Conservation (phyloP, 2,888 invertebrate species). For the Smittia aterrima region DNA sequence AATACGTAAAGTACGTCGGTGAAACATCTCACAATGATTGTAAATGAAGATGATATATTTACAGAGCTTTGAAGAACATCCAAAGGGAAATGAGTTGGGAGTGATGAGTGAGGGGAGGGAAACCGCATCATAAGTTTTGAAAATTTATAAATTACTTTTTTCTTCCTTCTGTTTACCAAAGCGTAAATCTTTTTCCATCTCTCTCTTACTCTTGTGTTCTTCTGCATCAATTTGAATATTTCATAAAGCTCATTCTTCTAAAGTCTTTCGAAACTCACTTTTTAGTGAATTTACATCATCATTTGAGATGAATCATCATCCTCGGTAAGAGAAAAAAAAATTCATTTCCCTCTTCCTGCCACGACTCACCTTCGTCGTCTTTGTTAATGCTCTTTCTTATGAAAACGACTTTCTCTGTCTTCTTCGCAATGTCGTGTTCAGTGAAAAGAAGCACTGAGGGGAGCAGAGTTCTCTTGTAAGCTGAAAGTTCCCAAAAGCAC, state of each 20-base stretch:
- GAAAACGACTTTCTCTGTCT: background rate
- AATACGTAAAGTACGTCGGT: background rate
- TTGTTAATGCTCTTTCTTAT: background rate
- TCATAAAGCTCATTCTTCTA: slow-evolving; percentile 29
- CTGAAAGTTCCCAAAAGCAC: background rate
- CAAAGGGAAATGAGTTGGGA: background rate
- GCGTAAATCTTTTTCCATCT: slow-evolving; percentile 31
- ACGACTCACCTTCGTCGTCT: background rate
- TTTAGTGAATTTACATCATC: slow-evolving; percentile 27
- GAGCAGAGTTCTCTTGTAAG: background rate
- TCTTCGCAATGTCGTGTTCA: background rate
- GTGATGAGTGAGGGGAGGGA: background rate
- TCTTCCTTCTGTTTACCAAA: slow-evolving; percentile 16
- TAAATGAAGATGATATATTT: too few relatives aligned
- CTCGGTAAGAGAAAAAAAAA: too few relatives aligned
- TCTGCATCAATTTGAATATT: background rate
- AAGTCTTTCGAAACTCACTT: background rate
- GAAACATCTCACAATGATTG: too few relatives aligned
- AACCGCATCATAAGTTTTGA: slow-evolving; percentile 33
- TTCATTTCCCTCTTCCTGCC: slow-evolving; percentile 21
- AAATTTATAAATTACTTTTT: slow-evolving; percentile 39
- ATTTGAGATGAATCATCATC: slow-evolving; percentile 26
- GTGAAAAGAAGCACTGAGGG: background rate
- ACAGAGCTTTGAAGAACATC: background rate
- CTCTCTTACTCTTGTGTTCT: too few relatives aligned